phyloP scores from a whole-genome alignment of 2,888 invertebrate genomes.

The Stenchaetothrips biformis region DNA sequence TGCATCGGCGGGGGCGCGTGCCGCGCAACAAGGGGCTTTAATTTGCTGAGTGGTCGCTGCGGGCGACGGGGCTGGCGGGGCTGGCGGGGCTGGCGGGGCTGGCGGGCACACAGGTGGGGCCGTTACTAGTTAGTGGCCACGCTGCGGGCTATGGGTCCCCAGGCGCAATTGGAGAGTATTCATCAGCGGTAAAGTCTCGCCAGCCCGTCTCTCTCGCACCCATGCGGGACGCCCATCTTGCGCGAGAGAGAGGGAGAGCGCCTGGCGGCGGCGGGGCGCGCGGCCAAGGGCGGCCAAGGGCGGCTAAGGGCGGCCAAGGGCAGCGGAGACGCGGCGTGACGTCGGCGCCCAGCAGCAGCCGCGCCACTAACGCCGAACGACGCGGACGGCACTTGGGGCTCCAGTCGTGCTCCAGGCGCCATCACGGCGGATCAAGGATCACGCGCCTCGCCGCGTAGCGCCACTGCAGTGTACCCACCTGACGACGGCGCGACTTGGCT shows the following conservation, averaged over 20 bases:
- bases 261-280: not conserved
- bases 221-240: no score
- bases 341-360: no score
- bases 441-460: no score
- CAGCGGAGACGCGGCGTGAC: no score
- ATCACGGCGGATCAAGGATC: no score
- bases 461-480: not conserved
- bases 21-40: constrained; percentile 2
- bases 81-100: not conserved
- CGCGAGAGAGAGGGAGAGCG: not conserved
- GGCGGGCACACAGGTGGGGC: no score
- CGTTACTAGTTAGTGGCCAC: no score
- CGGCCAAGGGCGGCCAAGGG: no score
- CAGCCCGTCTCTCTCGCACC: no score
- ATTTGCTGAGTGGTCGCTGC: not conserved
- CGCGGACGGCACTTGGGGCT: no score
- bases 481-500: not conserved
- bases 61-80: not conserved
- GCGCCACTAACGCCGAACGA: no score
- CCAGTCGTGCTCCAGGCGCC: no score
- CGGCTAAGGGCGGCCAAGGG: not conserved
- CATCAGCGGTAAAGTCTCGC: not conserved
- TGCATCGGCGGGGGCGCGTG: not conserved
- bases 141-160: not conserved
- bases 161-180: not conserved